These are phyloP conservation scores for Drosophila emarginata DNA, from an alignment of 2,888 invertebrate genomes.

Conservation along the genomic window DNA sequence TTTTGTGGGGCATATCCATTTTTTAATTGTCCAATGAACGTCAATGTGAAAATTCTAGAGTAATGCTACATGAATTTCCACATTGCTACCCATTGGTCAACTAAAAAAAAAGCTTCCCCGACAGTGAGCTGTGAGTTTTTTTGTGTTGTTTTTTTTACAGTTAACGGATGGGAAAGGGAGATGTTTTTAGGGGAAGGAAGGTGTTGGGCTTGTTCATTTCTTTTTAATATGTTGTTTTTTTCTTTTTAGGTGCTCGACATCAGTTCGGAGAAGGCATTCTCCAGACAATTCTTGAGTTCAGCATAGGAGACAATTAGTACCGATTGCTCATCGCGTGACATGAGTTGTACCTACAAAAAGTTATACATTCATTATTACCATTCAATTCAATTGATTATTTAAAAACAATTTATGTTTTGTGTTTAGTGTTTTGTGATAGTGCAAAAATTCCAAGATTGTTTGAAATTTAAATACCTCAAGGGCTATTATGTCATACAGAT, in stretches of 20 bases:
- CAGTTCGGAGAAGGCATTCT: conserved; percentile 94
- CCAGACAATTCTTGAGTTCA: conserved; percentile 97
- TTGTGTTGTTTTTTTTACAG: conserved; percentile 41
- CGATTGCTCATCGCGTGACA: conserved; percentile 98
- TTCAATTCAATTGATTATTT: background rate
- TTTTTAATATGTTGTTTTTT: conserved; percentile 37
- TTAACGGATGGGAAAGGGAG: background rate
- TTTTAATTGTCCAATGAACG: background rate
- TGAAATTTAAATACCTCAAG: background rate
- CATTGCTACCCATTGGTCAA: background rate
- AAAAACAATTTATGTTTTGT: no score
- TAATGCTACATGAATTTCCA: background rate
- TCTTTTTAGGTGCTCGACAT: conserved; percentile 70
- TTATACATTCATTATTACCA: background rate
- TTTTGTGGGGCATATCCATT: background rate
- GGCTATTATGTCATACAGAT: no score
- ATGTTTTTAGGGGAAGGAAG: no score
- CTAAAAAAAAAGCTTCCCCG: background rate
- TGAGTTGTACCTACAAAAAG: conserved; percentile 91
- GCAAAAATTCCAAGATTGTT: background rate
- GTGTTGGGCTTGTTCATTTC: conserved; percentile 16
- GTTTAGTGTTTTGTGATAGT: no score
- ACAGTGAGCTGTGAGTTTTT: conserved; percentile 64
- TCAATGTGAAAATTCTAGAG: background rate
- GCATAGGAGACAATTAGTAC: conserved; percentile 97